phyloP scores from a whole-genome alignment of 1,140 invertebrate species.

The Pogonus chalceus region DNA sequence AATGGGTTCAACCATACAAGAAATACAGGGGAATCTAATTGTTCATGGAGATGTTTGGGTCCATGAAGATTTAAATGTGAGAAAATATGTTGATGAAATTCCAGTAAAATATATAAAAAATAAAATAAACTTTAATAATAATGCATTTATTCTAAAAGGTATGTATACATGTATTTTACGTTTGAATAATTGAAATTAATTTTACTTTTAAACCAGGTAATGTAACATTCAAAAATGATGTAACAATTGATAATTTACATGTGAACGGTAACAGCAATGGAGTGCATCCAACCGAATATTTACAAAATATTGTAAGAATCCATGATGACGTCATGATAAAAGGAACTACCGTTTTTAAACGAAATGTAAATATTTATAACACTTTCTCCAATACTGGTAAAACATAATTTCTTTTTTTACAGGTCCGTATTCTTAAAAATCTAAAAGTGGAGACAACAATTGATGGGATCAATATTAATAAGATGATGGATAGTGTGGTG shows the following conservation, averaged over 20 bases:
- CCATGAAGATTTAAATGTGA: constrained; percentile 18
- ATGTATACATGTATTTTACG: constrained; percentile 4
- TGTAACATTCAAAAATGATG: constrained; percentile 19
- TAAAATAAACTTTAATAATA: constrained; percentile 15
- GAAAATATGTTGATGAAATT: constrained; percentile 21
- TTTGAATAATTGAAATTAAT: not conserved
- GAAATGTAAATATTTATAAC: constrained; percentile 16
- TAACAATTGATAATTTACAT: constrained; percentile 21
- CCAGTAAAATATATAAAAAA: constrained; percentile 20
- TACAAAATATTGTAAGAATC: constrained; percentile 19
- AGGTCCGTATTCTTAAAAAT: constrained; percentile 25
- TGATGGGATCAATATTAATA: constrained; percentile 22
- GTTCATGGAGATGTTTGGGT: constrained; percentile 25
- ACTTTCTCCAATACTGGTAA: not conserved
- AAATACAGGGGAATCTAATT: constrained; percentile 19
- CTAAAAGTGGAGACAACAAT: constrained; percentile 18
- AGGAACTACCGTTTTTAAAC: constrained; percentile 18
- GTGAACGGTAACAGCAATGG: constrained; percentile 20
- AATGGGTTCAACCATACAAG: constrained; percentile 23
- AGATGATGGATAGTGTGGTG: constrained; percentile 21
- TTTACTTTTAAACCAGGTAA: constrained; percentile 20
- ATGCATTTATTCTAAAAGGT: constrained; percentile 20
- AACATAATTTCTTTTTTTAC: constrained; percentile 12
- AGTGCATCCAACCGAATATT: constrained; percentile 15
- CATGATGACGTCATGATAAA: constrained; percentile 16